Conservation (phyloP, 2,888 invertebrate genomes). For the Limnephilus auricula region DNA sequence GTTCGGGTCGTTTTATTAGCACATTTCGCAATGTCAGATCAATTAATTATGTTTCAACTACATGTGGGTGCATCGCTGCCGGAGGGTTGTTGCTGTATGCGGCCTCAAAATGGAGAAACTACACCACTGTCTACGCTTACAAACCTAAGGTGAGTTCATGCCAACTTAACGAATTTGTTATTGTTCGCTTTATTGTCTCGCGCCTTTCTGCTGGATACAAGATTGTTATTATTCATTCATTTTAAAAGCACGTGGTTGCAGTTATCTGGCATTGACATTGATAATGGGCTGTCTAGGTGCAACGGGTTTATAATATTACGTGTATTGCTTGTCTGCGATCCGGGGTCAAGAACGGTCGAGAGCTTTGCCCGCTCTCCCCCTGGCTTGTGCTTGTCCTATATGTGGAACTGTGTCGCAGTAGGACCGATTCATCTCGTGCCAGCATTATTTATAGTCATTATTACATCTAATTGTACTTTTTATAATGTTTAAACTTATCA, state of each 20-base stretch:
- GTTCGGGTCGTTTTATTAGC: conserved; percentile 70
- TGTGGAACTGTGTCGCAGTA: background rate
- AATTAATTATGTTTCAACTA: conserved; percentile 71
- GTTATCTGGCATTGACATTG: conserved; percentile 55
- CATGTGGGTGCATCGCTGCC: conserved; percentile 75
- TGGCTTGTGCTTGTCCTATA: conserved; percentile 1
- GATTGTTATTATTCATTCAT: conserved; percentile 25
- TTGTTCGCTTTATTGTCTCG: background rate
- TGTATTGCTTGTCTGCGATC: background rate
- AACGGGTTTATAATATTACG: conserved; percentile 31
- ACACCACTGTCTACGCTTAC: conserved; percentile 74
- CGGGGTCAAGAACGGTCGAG: conserved; percentile 24
- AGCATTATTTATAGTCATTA: conserved; percentile 23
- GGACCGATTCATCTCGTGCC: background rate
- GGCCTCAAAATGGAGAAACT: conserved; percentile 71
- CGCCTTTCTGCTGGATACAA: conserved; percentile 9
- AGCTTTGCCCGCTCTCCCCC: background rate
- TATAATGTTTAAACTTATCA: background rate
- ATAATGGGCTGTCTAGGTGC: conserved; percentile 8
- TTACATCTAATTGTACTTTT: background rate
- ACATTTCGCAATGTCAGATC: conserved; percentile 72
- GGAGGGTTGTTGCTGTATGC: conserved; percentile 73
- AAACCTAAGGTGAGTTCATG: conserved; percentile 74
- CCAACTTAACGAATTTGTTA: conserved; percentile 43
- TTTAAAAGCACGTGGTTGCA: conserved; percentile 51